Conservation (phyloP, 2,113 vertebrate genomes). For the Rousettus leschenaultii region DNA sequence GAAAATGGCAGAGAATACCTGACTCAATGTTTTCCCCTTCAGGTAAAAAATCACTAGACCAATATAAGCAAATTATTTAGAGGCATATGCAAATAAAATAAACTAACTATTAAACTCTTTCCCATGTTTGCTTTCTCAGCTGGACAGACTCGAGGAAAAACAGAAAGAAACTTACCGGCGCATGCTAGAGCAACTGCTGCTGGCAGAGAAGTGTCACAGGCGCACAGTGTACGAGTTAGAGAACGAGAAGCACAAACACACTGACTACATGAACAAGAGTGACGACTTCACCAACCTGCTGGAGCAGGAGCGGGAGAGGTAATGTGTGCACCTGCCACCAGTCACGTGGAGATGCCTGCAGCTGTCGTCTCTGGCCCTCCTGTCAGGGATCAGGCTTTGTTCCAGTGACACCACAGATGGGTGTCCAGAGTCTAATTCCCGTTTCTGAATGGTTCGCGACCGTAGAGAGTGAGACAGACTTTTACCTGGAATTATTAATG, state of each 20-base stretch:
- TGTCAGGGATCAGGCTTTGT: neutral
- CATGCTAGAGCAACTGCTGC: constrained; percentile 97
- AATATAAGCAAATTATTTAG: neutral
- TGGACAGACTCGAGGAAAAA: constrained; percentile 95
- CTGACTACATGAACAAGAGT: constrained; percentile 97
- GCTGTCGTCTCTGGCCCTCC: fast-evolving
- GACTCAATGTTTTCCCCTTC: neutral
- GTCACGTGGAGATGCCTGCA: neutral
- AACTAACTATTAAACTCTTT: neutral
- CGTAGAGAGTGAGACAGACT: neutral
- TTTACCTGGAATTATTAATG: neutral
- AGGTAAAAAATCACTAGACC: neutral
- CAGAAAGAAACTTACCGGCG: constrained; percentile 96
- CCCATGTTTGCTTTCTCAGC: constrained; percentile 78
- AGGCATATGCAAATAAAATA: neutral
- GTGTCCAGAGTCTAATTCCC: fast-evolving
- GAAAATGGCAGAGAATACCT: neutral
- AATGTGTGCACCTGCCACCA: neutral
- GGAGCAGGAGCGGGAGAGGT: constrained; percentile 98
- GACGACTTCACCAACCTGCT: constrained; percentile 98
- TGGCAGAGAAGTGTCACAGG: constrained; percentile 96
- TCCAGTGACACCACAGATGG: neutral
- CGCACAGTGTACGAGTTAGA: constrained; percentile 94
- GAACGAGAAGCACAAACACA: constrained; percentile 93
- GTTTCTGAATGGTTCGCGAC: neutral